Base-by-base conservation (phyloP, 2,797 vertebrate genomes). In the Chaetodon trifasciatus region DNA sequence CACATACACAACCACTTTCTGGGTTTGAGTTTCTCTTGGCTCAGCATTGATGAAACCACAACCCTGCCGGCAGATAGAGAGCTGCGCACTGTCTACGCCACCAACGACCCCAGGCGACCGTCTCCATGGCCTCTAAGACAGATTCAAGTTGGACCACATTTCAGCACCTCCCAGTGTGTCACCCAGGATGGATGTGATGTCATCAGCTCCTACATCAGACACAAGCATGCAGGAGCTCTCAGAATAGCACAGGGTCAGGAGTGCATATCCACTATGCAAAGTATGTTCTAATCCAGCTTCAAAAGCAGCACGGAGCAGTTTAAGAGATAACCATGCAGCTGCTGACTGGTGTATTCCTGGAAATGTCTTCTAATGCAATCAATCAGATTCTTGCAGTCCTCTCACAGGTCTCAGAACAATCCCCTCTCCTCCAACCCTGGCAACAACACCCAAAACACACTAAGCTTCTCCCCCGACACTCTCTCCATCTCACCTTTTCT, bases 201-300 rank as follows among this genome's bases (percentile, higher is more conserved):
- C 90, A 88, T 65, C 84, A 87, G 87, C 82, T 73, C 84, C 78
- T 79, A 77, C 89, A 91, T 89, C 86, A 88, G 66, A 78, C 70
- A 42, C 71, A 76, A 74, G 78, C 76, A 91, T 85, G 74, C 75
- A 67, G 70, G 55, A 81, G 80, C 65, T 72, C 91, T 91, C 84
- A 89, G 80, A 94, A 93, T 90, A 92, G 91, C 84, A 76, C 44
- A 35, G 35, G 90, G 87, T 90, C 87, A 89, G 77, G 65, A 84
- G 85, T 88, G 78, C 67, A 88, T 62, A 82, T 81, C 82, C 83
- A 88, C 86, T 81, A 91, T 90, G 88, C 76, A 81, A 86, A 88
- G 89, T 79, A 79, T 85, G 79, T 69, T 88, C 78, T 84, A 86
- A 91, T 88, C 88, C 88, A 74, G 82, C 65, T 83, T 87, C 79